Base-by-base conservation (phyloP, 2,888 invertebrate species). In the Nomada lathburiana region DNA sequence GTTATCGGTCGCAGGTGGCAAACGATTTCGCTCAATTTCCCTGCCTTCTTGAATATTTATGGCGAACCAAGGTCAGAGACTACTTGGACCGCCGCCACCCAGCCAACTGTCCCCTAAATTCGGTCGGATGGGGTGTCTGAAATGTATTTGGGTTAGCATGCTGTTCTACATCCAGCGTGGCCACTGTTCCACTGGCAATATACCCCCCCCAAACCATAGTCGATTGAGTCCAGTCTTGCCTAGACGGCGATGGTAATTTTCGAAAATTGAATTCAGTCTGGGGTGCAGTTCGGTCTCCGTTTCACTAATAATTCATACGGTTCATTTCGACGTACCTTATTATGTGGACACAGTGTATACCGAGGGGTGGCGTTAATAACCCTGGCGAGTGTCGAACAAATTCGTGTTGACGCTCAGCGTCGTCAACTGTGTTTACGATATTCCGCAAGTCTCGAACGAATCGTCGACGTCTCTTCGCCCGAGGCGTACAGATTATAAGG, bases 1-100 rank as follows among this genome's bases (percentile, higher is more conserved):
- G 59, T 64, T 79, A 70, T 70, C 65, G 71, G 60, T 60, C 53
- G 65, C 80, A 71, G 80, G 80, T 79, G 80, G 65, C 50, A 52
- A 71, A 55, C 65, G 80, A 79, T 71, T 64, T 69, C 63, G 20
- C 69, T 53, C 78, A 68, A 57, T 78, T 79, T 70, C 69, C 60
- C 55, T 26, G 67, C 42, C 50, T 52, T 57, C 55, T 36, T 80
- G 80, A 80, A 80, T 80, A 80, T 80, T 80, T 80, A 80, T 80
- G 71, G n/a, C 50, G 59, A 18, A 16, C 42, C 80, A 79, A 67
- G 80, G 80, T 71, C 80, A 67, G 55, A 67, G 60, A 59, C 64
- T 53, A 55, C 44, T 76, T 76, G 78, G 78, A 76, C 57, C 80
- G 36, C 60, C 53, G 62, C 67, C 71, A 68, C 47, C 29, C 50